A percentile compares a stretch with the other conserved stretches of the same genome.
Evolutionary conservation across 2,888 invertebrate species (phyloP).

Genomic region (Drosophila eohydei): DNA sequence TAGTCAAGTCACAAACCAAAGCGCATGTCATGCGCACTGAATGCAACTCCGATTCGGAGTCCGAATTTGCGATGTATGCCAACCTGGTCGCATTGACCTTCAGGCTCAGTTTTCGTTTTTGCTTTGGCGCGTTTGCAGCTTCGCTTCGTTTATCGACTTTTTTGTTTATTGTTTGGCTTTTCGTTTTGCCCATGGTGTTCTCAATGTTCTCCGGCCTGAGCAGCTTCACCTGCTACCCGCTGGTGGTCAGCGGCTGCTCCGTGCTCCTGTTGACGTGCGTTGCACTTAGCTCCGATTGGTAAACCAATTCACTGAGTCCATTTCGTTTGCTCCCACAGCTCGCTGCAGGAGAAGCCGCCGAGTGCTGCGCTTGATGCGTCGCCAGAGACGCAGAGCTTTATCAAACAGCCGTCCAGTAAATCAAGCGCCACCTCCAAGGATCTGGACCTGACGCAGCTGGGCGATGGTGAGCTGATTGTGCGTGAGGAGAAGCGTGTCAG

Average conservation of each 20-base stretch:
- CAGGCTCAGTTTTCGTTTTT: conserved; percentile 68
- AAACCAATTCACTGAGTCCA: background rate
- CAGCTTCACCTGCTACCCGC: conserved; percentile 82
- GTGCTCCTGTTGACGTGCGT: conserved; percentile 78
- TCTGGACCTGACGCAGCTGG: conserved; percentile 67
- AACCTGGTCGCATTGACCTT: conserved; percentile 64
- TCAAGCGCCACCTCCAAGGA: conserved; percentile 17
- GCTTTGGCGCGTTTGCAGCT: conserved; percentile 62
- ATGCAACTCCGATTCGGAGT: conserved; percentile 18
- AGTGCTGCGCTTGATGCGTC: conserved; percentile 51
- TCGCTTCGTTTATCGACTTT: conserved; percentile 58
- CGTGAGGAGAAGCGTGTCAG: conserved; percentile 83
- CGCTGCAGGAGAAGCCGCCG: conserved; percentile 81
- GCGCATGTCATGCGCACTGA: conserved; percentile 52
- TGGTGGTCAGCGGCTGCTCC: conserved; percentile 82
- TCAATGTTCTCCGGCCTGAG: conserved; percentile 81
- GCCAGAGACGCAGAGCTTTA: conserved; percentile 74
- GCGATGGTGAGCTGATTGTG: conserved; percentile 80
- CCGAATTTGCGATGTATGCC: conserved; percentile 13
- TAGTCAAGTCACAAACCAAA: conserved; percentile 34
- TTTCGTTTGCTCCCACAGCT: conserved; percentile 53
- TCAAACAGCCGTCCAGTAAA: conserved; percentile 69
- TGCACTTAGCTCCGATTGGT: background rate
- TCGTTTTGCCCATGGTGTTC: conserved; percentile 62
- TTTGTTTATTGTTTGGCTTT: conserved; percentile 64